A percentile compares a stretch with the other conserved stretches of the same genome.
These are phyloP conservation scores for Eumacrocentrus americanus DNA, from an alignment of 2,888 invertebrate genomes.

Conservation along the genomic window DNA sequence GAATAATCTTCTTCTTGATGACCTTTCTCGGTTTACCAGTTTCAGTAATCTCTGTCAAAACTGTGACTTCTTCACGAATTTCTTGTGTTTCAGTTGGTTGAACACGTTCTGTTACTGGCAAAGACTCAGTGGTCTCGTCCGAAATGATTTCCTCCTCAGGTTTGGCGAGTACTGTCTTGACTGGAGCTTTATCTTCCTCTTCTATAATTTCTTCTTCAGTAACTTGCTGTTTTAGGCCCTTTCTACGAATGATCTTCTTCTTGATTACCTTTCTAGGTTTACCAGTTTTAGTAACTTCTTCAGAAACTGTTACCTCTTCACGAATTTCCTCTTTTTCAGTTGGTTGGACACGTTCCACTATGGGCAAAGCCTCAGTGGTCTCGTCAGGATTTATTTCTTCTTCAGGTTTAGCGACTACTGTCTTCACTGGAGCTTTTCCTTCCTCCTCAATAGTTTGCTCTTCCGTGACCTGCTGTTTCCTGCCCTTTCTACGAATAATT, in stretches of 20 bases:
- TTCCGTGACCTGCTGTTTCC: constrained; percentile 49
- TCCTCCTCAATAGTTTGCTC: constrained; percentile 42
- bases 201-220: constrained; percentile 57
- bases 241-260: constrained; percentile 58
- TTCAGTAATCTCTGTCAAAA: constrained; percentile 33
- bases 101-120: constrained; percentile 39
- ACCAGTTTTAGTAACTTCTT: constrained; percentile 50
- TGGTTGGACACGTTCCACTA: constrained; percentile 41
- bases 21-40: constrained; percentile 43
- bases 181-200: constrained; percentile 61
- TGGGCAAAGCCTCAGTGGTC: constrained; percentile 44
- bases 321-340: constrained; percentile 45
- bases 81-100: constrained; percentile 41
- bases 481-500: constrained; percentile 43
- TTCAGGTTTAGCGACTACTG: constrained; percentile 26
- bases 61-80: constrained; percentile 29
- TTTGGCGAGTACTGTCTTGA: constrained; percentile 57
- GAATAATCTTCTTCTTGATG: constrained; percentile 43
- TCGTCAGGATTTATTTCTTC: constrained; percentile 34
- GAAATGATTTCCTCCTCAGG: constrained; percentile 57
- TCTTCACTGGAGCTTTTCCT: constrained; percentile 28
- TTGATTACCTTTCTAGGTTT: constrained; percentile 53
- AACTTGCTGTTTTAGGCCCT: constrained; percentile 47
- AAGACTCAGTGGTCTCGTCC: constrained; percentile 31
- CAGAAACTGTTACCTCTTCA: constrained; percentile 45